Evolutionary conservation across 2,113 vertebrate species (phyloP), one percentile per base, ranked within the genome.

Genomic region (Anguilla rostrata): DNA sequence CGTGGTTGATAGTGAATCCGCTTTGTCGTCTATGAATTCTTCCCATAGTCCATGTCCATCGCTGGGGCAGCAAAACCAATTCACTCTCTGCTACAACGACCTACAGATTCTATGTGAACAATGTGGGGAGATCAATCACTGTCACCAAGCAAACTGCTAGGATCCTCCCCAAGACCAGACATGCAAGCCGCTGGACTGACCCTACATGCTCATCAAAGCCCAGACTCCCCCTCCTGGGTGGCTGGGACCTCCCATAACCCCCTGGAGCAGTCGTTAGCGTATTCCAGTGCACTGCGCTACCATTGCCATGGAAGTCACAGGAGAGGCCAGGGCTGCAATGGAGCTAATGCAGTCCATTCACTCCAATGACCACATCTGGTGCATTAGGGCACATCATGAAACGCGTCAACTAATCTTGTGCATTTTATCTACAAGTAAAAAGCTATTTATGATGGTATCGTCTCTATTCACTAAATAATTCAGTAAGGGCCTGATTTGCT

Each of bases 21-120:
- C 63, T 56, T 83, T 87, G 86, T 83, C 0, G 14, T 9, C 18
- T 22, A 46, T 18, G 18, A 20, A 2, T 40, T 43, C 49, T 83
- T 83, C 43, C 43, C 66, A 57, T 22, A 14, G 49, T 87, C 43
- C 8, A 41, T 66, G n/a, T 29, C 46, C 63, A 78, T 87, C 81
- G 41, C 82, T 60, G 43, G 34, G 75, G 82, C 14, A 79, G 81
- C 66, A 26, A 29, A 26, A 34, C 66, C 71, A 34, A 75, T 80
- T 80, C 81, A 22, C 8, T 46, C 9, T 80, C 40, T 14, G 66
- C 60, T 6, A 71, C 63, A 60, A 40, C 71, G 34, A 26, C 63
- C 63, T 75, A 15, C 12, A 11, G 43, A 83, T n/a, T 79, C 86
- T 83, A 20, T 78, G 71, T 39, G 81, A n/a, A 49, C 29, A 83